Conservation (phyloP, 2,888 invertebrate genomes). For the Crepidodera aurea region DNA sequence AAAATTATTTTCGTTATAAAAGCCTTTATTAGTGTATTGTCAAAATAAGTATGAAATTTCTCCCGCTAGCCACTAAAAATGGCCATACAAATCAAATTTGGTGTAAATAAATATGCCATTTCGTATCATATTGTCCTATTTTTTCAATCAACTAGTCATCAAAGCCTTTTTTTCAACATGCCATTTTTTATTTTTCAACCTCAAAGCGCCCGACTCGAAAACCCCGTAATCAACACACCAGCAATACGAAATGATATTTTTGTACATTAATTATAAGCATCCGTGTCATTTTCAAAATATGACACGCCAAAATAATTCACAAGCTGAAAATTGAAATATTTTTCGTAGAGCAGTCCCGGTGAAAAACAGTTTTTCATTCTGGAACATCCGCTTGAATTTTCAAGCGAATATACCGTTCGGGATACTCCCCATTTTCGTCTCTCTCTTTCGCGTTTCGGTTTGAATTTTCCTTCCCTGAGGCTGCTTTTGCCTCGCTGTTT, state of each 20-base stretch:
- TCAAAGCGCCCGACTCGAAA: background rate
- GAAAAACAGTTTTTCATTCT: slow-evolving; percentile 28
- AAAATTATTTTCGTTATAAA: too few species aligned
- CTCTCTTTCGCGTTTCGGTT: slow-evolving; percentile 19
- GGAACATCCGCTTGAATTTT: slow-evolving; percentile 56
- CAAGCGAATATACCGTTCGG: slow-evolving; percentile 49
- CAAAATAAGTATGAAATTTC: too few species aligned
- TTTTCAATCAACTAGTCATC: background rate
- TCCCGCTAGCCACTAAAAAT: too few species aligned
- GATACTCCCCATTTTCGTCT: background rate
- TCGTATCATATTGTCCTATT: too few species aligned
- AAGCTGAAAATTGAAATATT: slow-evolving; percentile 34
- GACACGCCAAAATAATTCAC: slow-evolving; percentile 22
- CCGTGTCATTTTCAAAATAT: slow-evolving; percentile 26
- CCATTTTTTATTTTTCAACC: background rate
- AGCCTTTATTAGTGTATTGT: too few species aligned
- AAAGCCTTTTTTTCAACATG: background rate
- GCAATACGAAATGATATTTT: slow-evolving; percentile 13
- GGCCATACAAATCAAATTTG: too few species aligned
- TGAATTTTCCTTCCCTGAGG: slow-evolving; percentile 47
- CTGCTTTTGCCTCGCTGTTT: slow-evolving; percentile 50
- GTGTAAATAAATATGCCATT: too few species aligned
- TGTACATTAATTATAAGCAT: slow-evolving; percentile 19
- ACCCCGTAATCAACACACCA: slow-evolving; percentile 1
- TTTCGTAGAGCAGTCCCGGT: slow-evolving; percentile 22